Evolutionary conservation across 1,140 invertebrate species (phyloP).

Genomic region (Zaprionus africanus): DNA sequence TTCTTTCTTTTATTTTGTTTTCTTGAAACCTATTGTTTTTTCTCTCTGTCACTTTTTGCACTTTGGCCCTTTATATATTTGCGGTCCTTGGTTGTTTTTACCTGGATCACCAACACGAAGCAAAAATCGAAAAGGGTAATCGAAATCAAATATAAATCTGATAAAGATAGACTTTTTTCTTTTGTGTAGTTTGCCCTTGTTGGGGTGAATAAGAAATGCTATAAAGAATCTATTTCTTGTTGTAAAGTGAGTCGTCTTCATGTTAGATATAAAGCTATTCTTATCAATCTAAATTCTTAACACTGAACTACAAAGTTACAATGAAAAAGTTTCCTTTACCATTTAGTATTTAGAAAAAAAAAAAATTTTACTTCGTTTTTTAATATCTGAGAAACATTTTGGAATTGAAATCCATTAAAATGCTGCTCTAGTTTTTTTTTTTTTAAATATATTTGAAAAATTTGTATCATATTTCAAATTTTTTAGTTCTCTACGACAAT

Average conservation of each 20-base stretch:
- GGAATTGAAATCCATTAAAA: neutral
- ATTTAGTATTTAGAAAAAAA: too few relatives aligned
- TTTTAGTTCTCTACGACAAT: neutral
- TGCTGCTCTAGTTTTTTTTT: neutral
- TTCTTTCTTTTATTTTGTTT: conserved; percentile 28
- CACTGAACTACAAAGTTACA: too few relatives aligned
- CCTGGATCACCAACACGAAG: conserved; percentile 22
- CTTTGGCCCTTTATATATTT: neutral
- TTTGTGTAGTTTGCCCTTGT: neutral
- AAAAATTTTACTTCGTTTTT: too few relatives aligned
- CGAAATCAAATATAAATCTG: conserved; percentile 15
- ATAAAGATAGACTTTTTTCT: neutral
- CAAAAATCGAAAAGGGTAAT: conserved; percentile 14
- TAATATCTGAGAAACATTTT: too few relatives aligned
- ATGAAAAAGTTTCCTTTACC: too few relatives aligned
- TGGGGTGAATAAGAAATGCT: neutral
- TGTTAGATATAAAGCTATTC: neutral
- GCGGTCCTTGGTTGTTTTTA: neutral
- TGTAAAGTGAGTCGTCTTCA: neutral
- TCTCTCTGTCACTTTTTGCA: conserved; percentile 8
- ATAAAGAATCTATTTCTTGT: neutral
- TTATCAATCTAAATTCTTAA: too few relatives aligned
- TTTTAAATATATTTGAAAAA: neutral
- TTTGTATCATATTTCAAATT: neutral
- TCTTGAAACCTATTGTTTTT: conserved; percentile 6